A percentile compares a stretch with the other conserved stretches of the same genome.
Evolutionary conservation across 2,113 vertebrate species (phyloP).

Genomic region (Indicator indicator): DNA sequence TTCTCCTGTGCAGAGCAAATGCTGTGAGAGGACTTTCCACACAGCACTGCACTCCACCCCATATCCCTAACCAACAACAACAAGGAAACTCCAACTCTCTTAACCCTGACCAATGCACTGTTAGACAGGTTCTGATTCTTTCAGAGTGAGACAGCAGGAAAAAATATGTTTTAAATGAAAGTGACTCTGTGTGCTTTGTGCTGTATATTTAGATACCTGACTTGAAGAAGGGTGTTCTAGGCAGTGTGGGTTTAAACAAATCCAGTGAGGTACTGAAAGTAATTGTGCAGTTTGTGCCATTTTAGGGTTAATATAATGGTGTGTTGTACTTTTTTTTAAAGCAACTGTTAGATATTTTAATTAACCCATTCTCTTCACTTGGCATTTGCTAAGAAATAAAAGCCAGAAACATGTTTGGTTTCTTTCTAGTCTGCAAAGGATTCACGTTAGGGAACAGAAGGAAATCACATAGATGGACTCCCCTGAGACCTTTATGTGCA

Average conservation of each 20-base stretch:
- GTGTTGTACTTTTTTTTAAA: neutral
- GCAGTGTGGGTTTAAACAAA: neutral
- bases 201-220: neutral
- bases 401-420: neutral
- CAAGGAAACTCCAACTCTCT: neutral
- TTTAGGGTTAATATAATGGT: neutral
- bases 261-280: neutral
- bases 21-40: neutral
- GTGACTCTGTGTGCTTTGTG: neutral
- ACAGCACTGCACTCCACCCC: no score
- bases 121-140: neutral
- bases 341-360: neutral
- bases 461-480: neutral
- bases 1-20: neutral
- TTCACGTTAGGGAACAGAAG: neutral
- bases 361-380: neutral
- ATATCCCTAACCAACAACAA: neutral
- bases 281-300: neutral
- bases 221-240: neutral
- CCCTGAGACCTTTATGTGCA: neutral
- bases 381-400: neutral
- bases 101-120: neutral
- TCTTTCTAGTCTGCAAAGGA: neutral
- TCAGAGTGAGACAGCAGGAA: neutral
- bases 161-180: neutral